Base-by-base conservation (phyloP, 1,140 invertebrate genomes). In the Zaprionus vittiger region DNA sequence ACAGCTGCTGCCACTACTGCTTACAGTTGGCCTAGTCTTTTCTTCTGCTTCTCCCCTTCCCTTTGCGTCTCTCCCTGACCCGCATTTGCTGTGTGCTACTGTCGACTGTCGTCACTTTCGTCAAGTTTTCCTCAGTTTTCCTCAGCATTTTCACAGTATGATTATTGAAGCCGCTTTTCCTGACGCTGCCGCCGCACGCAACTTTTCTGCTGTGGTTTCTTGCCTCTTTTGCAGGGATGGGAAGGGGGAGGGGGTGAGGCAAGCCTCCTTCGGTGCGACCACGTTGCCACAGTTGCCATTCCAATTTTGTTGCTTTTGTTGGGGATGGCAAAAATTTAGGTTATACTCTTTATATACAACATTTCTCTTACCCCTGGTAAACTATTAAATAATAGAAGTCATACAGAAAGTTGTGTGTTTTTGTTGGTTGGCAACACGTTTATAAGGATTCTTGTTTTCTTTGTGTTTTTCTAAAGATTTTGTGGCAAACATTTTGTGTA, bases 111-210 rank as follows among this genome's bases (percentile, higher is more conserved):
- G 55, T 17, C 14, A 63, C 81, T 81, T 77, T 83, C 73, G 81
- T 80, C 62, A 55, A 56, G 62, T 80, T 83, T 83, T 73, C 77
- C 77, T 84, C 81, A 56, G 62, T 80, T 83, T 83, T 73, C 77
- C 77, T 84, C 81, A 77, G 31, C 68, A 60, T 72, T 82, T 81
- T 72, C 49, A 72, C 55, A 72, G 80, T 69, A 22, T 69, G 71
- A 79, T 83, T 77, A 80, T 83, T 76, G 80, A 68, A 83, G 77
- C 77, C 60, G 77, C 81, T 83, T 83, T 82, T 73, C 54, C 47
- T 24, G 20, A 52, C 47, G 20, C 44, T 63, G 62, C 56, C 20
- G 64, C 68, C 65, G 24, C 81, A 84, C 81, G 81, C 81, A 84
- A 83, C 69, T 81, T 78, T 69, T 71, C 41, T 47, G 41, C 41